These are phyloP conservation scores for Sipha flava DNA, from an alignment of 1,140 invertebrate species.

Conservation along the genomic window DNA sequence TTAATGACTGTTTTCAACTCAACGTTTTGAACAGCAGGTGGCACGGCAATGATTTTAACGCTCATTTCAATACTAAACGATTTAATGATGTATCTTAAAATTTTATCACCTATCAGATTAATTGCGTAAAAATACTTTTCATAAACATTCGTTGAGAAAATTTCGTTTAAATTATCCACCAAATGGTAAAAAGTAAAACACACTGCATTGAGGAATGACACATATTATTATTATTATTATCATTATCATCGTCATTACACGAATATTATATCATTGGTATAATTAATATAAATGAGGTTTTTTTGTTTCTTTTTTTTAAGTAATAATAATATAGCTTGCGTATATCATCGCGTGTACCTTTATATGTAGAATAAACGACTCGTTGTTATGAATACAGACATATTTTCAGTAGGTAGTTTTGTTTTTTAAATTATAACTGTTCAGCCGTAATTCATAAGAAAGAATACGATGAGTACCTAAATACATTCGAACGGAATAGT, in stretches of 20 bases:
- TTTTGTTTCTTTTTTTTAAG: too few species aligned
- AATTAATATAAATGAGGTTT: too few species aligned
- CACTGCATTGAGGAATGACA: neutral
- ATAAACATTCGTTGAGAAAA: neutral
- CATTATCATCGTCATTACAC: neutral
- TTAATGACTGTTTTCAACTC: neutral
- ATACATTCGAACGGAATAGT: too few species aligned
- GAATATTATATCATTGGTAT: too few species aligned
- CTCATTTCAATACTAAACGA: neutral
- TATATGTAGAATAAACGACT: too few species aligned
- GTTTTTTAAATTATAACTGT: too few species aligned
- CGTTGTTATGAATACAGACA: too few species aligned
- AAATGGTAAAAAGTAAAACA: neutral
- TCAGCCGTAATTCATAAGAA: too few species aligned
- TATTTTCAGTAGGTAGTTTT: too few species aligned
- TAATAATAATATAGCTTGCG: too few species aligned
- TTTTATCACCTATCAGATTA: conserved; percentile 17
- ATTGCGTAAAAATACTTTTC: neutral
- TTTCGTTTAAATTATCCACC: neutral
- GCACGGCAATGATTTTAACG: neutral
- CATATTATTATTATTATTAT: neutral
- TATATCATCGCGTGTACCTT: too few species aligned
- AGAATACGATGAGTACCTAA: too few species aligned
- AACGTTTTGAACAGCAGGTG: conserved; percentile 2
- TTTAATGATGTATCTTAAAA: conserved; percentile 11